These are phyloP conservation scores for Hydractinia symbiolongicarpus DNA, from an alignment of 30 jellyfish, hydroid and myxozoan genomes.

Conservation along the genomic window DNA sequence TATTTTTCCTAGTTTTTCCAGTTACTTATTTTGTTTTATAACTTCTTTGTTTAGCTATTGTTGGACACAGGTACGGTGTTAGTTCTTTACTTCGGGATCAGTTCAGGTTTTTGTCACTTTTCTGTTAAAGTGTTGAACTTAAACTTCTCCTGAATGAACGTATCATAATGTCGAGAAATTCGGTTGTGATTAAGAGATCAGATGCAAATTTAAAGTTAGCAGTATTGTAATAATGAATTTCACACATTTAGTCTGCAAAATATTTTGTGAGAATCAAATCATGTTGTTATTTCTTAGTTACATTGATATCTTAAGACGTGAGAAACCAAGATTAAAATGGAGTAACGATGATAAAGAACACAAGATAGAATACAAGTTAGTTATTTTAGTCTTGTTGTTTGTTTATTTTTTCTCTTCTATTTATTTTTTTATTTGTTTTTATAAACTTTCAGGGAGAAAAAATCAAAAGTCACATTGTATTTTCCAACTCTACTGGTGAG, in stretches of 20 bases:
- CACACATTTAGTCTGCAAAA: no score
- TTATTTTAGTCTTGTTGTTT: not conserved
- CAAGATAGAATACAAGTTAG: slow-evolving; percentile 58
- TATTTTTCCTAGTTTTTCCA: not conserved
- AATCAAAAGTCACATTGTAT: slow-evolving; percentile 31
- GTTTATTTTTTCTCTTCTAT: not conserved
- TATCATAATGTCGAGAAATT: no score
- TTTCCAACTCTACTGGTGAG: slow-evolving; percentile 81
- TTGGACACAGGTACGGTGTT: slow-evolving; percentile 69
- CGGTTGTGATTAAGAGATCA: no score
- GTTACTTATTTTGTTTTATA: not conserved
- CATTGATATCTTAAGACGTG: slow-evolving; percentile 40
- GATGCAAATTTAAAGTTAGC: not conserved
- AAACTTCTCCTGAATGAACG: no score
- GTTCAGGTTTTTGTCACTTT: no score
- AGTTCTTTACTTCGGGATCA: not conserved
- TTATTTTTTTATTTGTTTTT: not conserved
- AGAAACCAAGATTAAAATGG: slow-evolving; percentile 71
- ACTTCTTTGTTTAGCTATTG: slow-evolving; percentile 47
- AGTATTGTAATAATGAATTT: no score
- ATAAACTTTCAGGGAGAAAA: slow-evolving; percentile 21
- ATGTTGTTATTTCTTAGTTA: slow-evolving; percentile 28
- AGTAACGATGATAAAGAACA: slow-evolving; percentile 63
- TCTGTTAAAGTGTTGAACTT: no score
- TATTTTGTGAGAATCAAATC: not conserved